Conservation (phyloP, 2,888 invertebrate species). For the Marasmarcha lunaedactyla region DNA sequence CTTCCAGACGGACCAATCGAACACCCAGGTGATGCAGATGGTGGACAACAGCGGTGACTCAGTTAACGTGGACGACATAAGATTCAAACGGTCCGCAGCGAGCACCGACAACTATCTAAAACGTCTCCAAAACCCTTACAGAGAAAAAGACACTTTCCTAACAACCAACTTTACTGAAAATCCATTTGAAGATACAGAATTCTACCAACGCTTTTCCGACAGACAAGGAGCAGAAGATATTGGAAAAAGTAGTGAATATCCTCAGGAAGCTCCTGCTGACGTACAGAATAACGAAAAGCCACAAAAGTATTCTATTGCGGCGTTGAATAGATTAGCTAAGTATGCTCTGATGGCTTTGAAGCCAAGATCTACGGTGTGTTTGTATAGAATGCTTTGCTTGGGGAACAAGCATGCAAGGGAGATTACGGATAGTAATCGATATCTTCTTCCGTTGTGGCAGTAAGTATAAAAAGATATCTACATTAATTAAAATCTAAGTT, state of each 20-base stretch:
- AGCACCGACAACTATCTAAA: not conserved
- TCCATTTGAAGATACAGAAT: not conserved
- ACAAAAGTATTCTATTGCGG: conserved; percentile 34
- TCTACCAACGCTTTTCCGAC: not conserved
- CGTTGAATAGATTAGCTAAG: conserved; percentile 66
- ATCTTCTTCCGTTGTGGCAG: conserved; percentile 85
- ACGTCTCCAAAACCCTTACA: not conserved
- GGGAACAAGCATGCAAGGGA: conserved; percentile 74
- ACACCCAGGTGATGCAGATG: conserved; percentile 51
- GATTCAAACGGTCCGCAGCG: conserved; percentile 40
- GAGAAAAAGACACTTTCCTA: not conserved
- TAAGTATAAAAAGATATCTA: conserved; percentile 33
- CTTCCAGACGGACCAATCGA: conserved; percentile 38
- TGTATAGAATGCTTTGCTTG: conserved; percentile 74
- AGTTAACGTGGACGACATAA: conserved; percentile 50
- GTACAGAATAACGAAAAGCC: not conserved
- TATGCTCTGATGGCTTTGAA: conserved; percentile 58
- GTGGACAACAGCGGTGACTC: conserved; percentile 44
- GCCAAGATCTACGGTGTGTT: conserved; percentile 70
- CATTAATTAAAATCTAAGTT: conserved; percentile 2
- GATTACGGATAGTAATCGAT: conserved; percentile 65
- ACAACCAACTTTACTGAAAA: not conserved
- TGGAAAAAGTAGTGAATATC: not conserved
- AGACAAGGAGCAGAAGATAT: not conserved
- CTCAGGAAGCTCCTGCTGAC: not conserved